phyloP scores from a whole-genome alignment of 2,888 invertebrate genomes.

The Nomada hirtipes region DNA sequence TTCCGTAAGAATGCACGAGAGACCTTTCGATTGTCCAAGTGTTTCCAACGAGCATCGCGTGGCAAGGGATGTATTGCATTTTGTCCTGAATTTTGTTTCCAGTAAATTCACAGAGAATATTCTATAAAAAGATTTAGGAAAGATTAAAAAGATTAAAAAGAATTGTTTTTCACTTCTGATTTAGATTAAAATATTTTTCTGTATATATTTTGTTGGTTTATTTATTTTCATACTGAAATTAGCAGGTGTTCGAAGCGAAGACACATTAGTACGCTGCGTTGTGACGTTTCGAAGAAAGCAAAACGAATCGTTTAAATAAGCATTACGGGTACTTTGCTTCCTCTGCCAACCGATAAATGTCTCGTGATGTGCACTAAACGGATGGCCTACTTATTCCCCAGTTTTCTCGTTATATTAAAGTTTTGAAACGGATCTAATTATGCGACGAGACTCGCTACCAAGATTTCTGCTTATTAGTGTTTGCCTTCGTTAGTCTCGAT shows the following conservation, averaged over 20 bases:
- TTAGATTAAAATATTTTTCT: too few species aligned
- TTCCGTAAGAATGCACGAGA: slow-evolving; percentile 58
- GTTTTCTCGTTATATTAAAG: slow-evolving; percentile 60
- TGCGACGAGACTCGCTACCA: slow-evolving; percentile 42
- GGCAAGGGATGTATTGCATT: background rate
- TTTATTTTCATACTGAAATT: background rate
- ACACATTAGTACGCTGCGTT: background rate
- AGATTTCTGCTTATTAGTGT: slow-evolving; percentile 59
- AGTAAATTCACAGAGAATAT: too few species aligned
- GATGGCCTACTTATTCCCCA: slow-evolving; percentile 43
- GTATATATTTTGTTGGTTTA: background rate
- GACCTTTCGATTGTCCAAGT: background rate
- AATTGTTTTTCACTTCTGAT: too few species aligned
- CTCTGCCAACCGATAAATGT: slow-evolving; percentile 35
- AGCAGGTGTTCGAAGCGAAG: background rate
- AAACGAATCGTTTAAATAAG: slow-evolving; percentile 8
- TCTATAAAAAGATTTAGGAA: too few species aligned
- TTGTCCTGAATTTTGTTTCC: too few species aligned
- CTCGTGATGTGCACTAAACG: slow-evolving; percentile 25
- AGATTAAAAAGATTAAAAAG: too few species aligned
- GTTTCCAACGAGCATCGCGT: background rate
- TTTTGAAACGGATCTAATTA: slow-evolving; percentile 54
- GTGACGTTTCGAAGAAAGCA: too few species aligned
- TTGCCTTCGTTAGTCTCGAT: slow-evolving; percentile 53
- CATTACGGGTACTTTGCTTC: background rate